phyloP scores from a whole-genome alignment of 2,888 invertebrate genomes.

The Himalopsyche japonica region DNA sequence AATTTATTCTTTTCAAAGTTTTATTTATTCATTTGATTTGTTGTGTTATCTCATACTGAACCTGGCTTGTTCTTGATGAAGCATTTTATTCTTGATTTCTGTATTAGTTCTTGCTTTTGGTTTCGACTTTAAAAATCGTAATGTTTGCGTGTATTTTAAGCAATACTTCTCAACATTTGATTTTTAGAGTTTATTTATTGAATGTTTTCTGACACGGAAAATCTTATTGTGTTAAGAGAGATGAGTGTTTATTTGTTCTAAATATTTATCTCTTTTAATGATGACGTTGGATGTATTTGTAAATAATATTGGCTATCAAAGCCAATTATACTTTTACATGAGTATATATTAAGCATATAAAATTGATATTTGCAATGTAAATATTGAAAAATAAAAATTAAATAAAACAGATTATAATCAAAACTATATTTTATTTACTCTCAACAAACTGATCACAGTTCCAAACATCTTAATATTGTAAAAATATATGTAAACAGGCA shows the following conservation, averaged over 20 bases:
- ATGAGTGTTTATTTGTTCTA: not conserved
- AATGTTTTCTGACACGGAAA: not conserved
- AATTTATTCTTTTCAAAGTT: not conserved
- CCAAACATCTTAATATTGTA: too few relatives aligned
- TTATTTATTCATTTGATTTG: not conserved
- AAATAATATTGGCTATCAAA: not conserved
- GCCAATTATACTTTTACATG: not conserved
- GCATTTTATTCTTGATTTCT: not conserved
- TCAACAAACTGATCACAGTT: not conserved
- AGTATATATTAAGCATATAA: not conserved
- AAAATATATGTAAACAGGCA: too few relatives aligned
- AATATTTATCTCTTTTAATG: not conserved
- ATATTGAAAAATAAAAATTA: not conserved
- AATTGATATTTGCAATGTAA: slow-evolving; percentile 8
- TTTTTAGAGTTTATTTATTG: not conserved
- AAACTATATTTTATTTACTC: not conserved
- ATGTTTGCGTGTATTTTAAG: not conserved
- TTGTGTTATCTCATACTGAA: not conserved
- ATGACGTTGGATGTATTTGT: not conserved
- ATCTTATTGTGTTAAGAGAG: not conserved
- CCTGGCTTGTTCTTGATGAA: not conserved
- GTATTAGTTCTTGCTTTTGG: not conserved
- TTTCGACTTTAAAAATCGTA: not conserved
- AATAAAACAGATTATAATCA: not conserved
- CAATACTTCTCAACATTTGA: not conserved